Evolutionary conservation across 2,113 vertebrate species (phyloP).

Genomic region (Ciconia stormi): DNA sequence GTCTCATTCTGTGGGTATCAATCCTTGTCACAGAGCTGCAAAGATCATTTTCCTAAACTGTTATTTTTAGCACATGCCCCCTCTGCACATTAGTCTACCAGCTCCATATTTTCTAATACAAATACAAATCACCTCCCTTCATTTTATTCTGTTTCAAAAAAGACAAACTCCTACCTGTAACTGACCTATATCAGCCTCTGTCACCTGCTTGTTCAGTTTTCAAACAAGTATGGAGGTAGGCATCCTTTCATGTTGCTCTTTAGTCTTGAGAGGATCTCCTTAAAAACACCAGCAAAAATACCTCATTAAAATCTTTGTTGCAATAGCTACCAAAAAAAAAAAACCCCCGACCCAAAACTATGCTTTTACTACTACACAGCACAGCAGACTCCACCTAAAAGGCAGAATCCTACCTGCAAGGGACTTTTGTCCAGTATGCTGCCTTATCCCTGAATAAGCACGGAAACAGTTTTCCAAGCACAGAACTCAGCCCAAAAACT

Average conservation of each 20-base stretch:
- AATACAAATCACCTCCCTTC: background rate
- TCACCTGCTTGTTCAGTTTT: conserved; percentile 33
- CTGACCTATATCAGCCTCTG: conserved; percentile 47
- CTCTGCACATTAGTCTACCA: background rate
- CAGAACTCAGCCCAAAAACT: background rate
- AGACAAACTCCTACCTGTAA: conserved; percentile 32
- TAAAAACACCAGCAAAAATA: conserved; percentile 55
- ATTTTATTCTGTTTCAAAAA: background rate
- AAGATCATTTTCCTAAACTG: background rate
- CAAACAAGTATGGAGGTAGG: conserved; percentile 20
- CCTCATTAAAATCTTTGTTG: background rate
- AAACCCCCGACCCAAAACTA: background rate
- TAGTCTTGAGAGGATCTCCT: conserved; percentile 26
- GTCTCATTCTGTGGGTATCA: background rate
- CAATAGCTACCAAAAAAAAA: background rate
- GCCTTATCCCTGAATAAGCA: background rate
- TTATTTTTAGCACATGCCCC: background rate
- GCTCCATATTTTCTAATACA: background rate
- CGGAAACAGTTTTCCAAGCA: background rate
- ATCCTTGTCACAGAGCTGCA: background rate
- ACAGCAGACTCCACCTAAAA: background rate
- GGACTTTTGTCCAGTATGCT: background rate
- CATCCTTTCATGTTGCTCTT: conserved; percentile 31
- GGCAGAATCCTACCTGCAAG: background rate
- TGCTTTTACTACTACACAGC: background rate